Evolutionary conservation across 2,113 vertebrate species (phyloP).

Genomic region (Panthera tigris): DNA sequence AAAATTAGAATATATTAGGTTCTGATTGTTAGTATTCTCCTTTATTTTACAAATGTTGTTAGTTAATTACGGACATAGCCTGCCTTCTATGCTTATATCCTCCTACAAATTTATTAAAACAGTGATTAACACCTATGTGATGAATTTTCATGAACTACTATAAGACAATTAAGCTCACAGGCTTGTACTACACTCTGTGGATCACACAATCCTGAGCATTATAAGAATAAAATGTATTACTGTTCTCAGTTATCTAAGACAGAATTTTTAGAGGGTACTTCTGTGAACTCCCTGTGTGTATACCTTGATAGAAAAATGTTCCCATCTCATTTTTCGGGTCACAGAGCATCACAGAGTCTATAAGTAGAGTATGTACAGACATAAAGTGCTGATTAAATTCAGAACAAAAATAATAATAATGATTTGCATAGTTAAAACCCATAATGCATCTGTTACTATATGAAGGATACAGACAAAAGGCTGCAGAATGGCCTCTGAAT

Average conservation of each 20-base stretch:
- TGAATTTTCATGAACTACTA: not conserved
- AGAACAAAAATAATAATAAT: not conserved
- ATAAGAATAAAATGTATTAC: not conserved
- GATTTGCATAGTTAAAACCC: not conserved
- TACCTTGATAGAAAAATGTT: not conserved
- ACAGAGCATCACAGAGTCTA: not conserved
- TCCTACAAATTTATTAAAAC: not conserved
- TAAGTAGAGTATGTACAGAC: not conserved
- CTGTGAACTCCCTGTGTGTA: not conserved
- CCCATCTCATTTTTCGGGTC: not conserved
- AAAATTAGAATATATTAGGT: not conserved
- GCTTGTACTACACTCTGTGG: not conserved
- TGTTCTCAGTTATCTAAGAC: not conserved
- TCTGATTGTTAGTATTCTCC: not conserved
- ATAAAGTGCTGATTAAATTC: not conserved
- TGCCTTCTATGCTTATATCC: not conserved
- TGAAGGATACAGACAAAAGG: not conserved
- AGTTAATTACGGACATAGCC: not conserved
- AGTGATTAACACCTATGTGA: not conserved
- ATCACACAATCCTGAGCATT: not conserved
- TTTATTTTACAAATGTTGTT: not conserved
- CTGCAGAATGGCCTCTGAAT: not conserved
- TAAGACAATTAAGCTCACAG: not conserved
- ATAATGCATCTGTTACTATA: not conserved
- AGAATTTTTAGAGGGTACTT: not conserved